Base-by-base conservation (phyloP, 2,797 vertebrate species). In the Astyanax mexicanus region DNA sequence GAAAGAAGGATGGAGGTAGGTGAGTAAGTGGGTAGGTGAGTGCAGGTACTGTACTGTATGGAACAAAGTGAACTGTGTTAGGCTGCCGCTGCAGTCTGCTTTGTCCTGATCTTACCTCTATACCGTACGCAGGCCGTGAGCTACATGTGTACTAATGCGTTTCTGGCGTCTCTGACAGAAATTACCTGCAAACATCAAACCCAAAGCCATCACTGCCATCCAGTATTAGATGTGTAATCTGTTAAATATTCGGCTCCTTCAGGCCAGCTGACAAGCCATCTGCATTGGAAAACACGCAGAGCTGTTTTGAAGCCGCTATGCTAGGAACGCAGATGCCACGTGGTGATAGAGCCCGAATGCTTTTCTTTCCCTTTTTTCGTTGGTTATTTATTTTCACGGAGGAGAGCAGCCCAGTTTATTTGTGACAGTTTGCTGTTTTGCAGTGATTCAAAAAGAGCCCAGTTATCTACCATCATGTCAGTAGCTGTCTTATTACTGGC, bases 191-290 rank as follows among this genome's bases (percentile, higher is more conserved):
- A 84, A 84, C 76, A 64, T 81, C 80, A 79, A 80, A 72, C 69
- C 70, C 80, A 80, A 81, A 85, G 82, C 75, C 32, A 79, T 75
- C 69, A 74, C 84, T 84, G 86, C 77, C 86, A 83, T 86, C 88
- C 78, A 74, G 83, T 71, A 86, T 88, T 87, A 86, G 52, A 80
- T 69, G 57, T 68, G 38, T 83, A 86, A 86, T 87, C 83, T 15
- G 77, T 83, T 77, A 23, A 75, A 73, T 42, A 51, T 68, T 74
- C 64, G 72, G 37, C 32, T 52, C 47, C 80, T 80, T 72, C 42
- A 80, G 44, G 47, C 62, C 81, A 75, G 49, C 69, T 67, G 44
- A 75, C 76, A 74, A 52, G 54, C 72, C 72, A 72, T 57, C 45
- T 65, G 71, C 54, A 13, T 79, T 81, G 74, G 55, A 61, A 38